Evolutionary conservation across 2,888 invertebrate species (phyloP).

Genomic region (Cantharis rustica): DNA sequence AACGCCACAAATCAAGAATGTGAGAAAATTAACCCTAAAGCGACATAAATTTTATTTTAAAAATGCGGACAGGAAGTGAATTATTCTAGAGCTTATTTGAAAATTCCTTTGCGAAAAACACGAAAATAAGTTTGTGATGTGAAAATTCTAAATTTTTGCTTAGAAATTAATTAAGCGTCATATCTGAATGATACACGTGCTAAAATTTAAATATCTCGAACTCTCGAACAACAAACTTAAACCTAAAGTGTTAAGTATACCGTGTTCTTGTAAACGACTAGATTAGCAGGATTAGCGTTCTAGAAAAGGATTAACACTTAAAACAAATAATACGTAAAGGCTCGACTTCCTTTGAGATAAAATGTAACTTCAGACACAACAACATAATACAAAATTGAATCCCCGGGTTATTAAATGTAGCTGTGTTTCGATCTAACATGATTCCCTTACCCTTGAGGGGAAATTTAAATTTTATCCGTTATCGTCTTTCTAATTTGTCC

Average conservation of each 20-base stretch:
- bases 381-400: background rate
- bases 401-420: background rate
- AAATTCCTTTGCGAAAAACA: background rate
- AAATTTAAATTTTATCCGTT: background rate
- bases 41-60: background rate
- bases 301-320: background rate
- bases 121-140: background rate
- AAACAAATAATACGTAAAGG: background rate
- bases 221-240: background rate
- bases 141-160: background rate
- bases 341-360: background rate
- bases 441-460: background rate
- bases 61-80: background rate
- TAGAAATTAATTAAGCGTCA: background rate
- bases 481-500: background rate
- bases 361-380: background rate
- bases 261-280: slow-evolving; percentile 1
- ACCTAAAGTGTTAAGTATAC: background rate
- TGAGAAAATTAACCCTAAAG: background rate
- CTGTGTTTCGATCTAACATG: background rate
- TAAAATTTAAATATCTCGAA: background rate
- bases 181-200: background rate
- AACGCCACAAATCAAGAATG: background rate
- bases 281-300: background rate
- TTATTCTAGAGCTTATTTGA: background rate